phyloP scores from a whole-genome alignment of 1,140 invertebrate species.

The Venustaconcha ellipsiformis region DNA sequence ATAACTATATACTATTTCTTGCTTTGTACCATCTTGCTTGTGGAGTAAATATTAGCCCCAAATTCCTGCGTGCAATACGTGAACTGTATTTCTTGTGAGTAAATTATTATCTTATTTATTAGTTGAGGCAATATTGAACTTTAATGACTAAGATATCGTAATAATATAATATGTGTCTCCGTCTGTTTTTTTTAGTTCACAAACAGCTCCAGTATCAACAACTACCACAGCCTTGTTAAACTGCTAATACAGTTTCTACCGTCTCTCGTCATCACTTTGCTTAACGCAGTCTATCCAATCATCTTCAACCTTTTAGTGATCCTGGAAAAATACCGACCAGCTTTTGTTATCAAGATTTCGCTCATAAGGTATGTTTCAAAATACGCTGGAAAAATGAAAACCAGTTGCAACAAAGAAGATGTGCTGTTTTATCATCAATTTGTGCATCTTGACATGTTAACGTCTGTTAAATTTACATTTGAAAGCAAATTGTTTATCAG shows the following conservation, averaged over 20 bases:
- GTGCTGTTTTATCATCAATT: no score
- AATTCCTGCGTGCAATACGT: not conserved
- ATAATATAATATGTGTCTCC: no score
- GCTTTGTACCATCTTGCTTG: not conserved
- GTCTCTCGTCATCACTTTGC: slow-evolving; percentile 79
- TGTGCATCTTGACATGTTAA: no score
- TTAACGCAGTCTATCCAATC: slow-evolving; percentile 79
- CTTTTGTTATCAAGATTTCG: slow-evolving; percentile 22
- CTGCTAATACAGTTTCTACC: slow-evolving; percentile 80
- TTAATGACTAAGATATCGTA: no score
- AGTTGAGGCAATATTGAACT: no score
- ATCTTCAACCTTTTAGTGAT: slow-evolving; percentile 23
- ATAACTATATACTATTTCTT: no score
- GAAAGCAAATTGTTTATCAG: no score
- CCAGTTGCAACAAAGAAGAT: no score
- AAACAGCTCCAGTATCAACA: not conserved
- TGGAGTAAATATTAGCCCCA: not conserved
- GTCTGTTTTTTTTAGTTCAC: slow-evolving; percentile 18
- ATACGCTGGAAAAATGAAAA: no score
- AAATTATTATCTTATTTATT: not conserved
- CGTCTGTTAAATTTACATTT: no score
- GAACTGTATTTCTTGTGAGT: not conserved
- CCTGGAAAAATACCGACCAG: slow-evolving; percentile 23
- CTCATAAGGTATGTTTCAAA: slow-evolving; percentile 13
- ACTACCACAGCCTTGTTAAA: slow-evolving; percentile 19